Base-by-base conservation (phyloP, 1,140 invertebrate genomes). In the Orussus abietinus region DNA sequence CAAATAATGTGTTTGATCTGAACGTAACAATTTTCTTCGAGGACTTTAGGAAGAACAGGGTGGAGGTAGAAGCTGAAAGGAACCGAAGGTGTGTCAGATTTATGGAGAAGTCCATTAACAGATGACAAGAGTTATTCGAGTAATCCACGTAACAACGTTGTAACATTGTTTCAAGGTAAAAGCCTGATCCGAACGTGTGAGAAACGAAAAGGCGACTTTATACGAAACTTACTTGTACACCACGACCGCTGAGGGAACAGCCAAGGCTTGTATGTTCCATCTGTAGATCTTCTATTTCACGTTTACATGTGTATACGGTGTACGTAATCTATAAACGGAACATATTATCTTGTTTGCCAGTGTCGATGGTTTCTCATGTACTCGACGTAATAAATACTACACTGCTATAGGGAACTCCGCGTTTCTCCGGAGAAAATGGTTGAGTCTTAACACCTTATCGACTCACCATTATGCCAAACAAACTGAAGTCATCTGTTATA, bases 201-300 rank as follows among this genome's bases (percentile, higher is more conserved):
- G 46, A 49, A 54, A 47, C 47, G 49, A 55, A 55, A 49, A 49
- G 35, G n/a, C 34, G 41, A 38, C 47, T 54, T 21, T 28, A n/a
- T 43, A 47, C 29, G 39, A 55, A 54, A 47, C 21, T 41, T 29
- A 37, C 39, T 45, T 19, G 42, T 31, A 45, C 44, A 54, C 53
- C 35, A 46, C 29, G 45, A 36, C 53, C 18, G 15, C 49, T 34
- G 46, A 49, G 32, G 38, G 41, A 21, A 46, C 53, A 49, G 51
- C 51, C 51, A 55, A 55, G n/a, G n/a, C n/a, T n/a, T n/a, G n/a
- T n/a, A n/a, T 54, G 52, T 42, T 33, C 20, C 35, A 18, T 20
- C 37, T 14, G 13, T n/a, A 10, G 20, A 43, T 54, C 42, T 55
- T 38, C 39, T n/a, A n/a, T n/a, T 21, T 9, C 10, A 34, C 21